Evolutionary conservation across 2,113 vertebrate species (phyloP), one percentile per base, ranked within the genome.

Genomic region (Ceyx margarethae): DNA sequence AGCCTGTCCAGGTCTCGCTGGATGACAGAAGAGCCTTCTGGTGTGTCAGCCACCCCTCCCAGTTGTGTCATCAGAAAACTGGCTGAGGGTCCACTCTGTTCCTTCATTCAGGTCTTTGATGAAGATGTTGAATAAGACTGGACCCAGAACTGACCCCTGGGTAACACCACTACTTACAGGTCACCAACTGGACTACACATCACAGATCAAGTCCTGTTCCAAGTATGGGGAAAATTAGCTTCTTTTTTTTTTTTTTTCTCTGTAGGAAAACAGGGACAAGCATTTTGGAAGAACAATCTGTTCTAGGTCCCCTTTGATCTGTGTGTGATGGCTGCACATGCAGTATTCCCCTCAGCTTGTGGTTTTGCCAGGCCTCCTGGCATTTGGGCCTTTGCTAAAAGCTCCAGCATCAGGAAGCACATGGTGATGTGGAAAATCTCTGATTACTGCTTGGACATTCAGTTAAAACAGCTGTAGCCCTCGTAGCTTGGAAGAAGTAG

Each of bases 261-360:
- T 62, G 75, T 29, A 74, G 85, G 33, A 57, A 40, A 69, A 18
- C 46, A 6, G 2, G 19, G 23, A 25, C 15, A n/a, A 42, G 23
- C 20, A 13, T 29, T 60, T 53, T 20, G 37, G 26, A 85, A 75
- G 51, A 46, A 11, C 48, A n/a, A 13, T 6, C 11, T 64, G 67
- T 6, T 6, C 51, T 45, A 42, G 10, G 21, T 43, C 48, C 8
- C 10, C 64, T 88, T 35, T 46, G 69, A 0, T 43, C 48, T n/a
- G 20, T 6, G 4, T 35, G 11, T 58, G n/a, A 9, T 48, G 48
- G 4, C 51, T n/a, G 31, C 18, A 12, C 19, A n/a, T 37, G 8
- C 1, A 1, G 37, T 35, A 0, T 20, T 29, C 50, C 77, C 66
- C 54, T 45, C 78, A 78, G 11, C 33, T 31, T 8, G 0, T 9